phyloP scores from a whole-genome alignment of 2,113 vertebrate genomes.

The Nesospiza acunhae region DNA sequence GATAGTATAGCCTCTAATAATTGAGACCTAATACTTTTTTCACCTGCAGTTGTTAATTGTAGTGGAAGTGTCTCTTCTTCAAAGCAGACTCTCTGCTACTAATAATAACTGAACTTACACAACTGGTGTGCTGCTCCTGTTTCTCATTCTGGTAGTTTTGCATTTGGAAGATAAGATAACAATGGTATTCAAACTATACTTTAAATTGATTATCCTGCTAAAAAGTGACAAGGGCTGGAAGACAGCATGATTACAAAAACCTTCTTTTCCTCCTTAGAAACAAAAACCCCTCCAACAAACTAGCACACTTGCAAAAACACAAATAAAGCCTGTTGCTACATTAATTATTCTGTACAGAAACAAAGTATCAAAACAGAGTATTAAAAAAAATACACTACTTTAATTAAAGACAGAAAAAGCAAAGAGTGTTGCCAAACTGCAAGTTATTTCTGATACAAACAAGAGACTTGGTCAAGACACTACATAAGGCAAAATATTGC shows the following conservation, averaged over 20 bases:
- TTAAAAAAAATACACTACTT: too few species aligned
- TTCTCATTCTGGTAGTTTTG: background rate
- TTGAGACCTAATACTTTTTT: background rate
- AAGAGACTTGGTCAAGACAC: too few species aligned
- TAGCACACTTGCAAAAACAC: too few species aligned
- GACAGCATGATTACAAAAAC: background rate
- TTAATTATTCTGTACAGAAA: background rate
- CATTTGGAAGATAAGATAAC: background rate
- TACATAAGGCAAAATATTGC: too few species aligned
- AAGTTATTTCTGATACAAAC: too few species aligned
- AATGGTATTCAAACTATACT: background rate
- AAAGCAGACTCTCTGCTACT: background rate
- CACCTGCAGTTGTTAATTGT: background rate
- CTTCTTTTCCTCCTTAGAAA: background rate
- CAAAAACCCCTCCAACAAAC: too few species aligned
- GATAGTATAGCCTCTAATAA: background rate
- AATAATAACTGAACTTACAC: background rate
- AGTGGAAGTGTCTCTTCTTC: background rate
- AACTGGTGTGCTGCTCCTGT: background rate
- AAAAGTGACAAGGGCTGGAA: background rate
- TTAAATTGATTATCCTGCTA: background rate
- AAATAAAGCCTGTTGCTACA: background rate
- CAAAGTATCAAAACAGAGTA: background rate
- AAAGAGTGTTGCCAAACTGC: too few species aligned
- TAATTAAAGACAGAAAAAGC: background rate